Evolutionary conservation across 1,140 invertebrate genomes (phyloP).

Genomic region (Tribolium madens): DNA sequence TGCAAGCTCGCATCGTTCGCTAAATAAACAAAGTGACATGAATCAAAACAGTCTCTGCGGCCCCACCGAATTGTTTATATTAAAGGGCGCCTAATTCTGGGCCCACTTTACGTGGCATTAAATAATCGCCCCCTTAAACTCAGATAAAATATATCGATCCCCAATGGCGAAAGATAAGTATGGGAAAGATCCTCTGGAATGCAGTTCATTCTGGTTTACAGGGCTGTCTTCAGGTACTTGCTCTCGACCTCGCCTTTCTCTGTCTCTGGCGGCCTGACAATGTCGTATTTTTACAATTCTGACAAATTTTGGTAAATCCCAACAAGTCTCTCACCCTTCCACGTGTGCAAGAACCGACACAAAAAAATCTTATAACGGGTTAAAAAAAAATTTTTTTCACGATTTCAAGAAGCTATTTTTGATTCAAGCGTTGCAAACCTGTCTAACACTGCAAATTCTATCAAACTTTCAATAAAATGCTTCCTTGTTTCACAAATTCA

Average conservation of each 20-base stretch:
- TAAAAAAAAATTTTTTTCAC: too few relatives aligned
- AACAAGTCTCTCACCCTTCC: background rate
- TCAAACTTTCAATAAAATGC: background rate
- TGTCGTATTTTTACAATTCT: conserved; percentile 6
- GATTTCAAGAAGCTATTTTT: too few relatives aligned
- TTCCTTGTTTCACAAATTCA: background rate
- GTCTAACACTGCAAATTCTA: too few relatives aligned
- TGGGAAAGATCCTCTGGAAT: conserved; percentile 45
- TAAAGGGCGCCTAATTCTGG: conserved; percentile 15
- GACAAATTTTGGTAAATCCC: conserved; percentile 20
- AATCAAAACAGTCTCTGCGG: conserved; percentile 1
- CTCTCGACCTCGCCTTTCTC: conserved; percentile 12
- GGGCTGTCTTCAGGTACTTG: conserved; percentile 35
- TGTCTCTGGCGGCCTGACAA: background rate
- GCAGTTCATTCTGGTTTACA: conserved; percentile 41
- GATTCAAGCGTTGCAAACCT: too few relatives aligned
- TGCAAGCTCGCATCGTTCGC: background rate
- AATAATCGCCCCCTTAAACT: conserved; percentile 21
- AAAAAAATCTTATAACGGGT: too few relatives aligned
- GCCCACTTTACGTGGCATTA: conserved; percentile 16
- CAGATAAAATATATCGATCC: conserved; percentile 45
- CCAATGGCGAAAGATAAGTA: conserved; percentile 45
- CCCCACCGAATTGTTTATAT: conserved; percentile 17
- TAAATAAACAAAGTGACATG: conserved; percentile 30
- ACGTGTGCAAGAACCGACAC: too few relatives aligned